These are phyloP conservation scores for Drosophila pseudotakahashii DNA, from an alignment of 2,888 invertebrate species.

Conservation along the genomic window DNA sequence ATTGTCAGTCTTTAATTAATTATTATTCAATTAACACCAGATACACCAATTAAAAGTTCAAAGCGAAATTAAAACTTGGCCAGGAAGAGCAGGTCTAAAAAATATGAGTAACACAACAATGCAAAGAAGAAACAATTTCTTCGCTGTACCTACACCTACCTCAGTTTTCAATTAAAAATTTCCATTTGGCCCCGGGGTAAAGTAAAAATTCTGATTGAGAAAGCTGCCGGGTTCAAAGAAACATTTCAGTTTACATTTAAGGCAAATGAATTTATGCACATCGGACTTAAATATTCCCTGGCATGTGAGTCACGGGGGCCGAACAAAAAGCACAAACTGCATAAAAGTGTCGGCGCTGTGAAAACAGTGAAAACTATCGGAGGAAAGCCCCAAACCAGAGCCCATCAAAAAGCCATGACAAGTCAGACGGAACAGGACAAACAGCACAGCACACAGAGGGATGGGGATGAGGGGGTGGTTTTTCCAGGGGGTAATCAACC, in stretches of 20 bases:
- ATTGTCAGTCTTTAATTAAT: constrained; percentile 62
- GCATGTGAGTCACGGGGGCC: constrained; percentile 25
- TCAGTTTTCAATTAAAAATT: constrained; percentile 36
- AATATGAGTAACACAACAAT: not conserved
- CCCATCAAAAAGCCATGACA: constrained; percentile 41
- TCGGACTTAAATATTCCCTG: constrained; percentile 2
- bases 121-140: not conserved
- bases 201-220: not conserved
- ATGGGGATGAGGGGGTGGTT: constrained; percentile 1
- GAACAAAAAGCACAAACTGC: constrained; percentile 13
- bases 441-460: constrained; percentile 18
- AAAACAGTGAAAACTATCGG: constrained; percentile 48
- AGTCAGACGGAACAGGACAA: constrained; percentile 52
- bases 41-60: constrained; percentile 28
- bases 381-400: constrained; percentile 27
- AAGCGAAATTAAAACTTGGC: constrained; percentile 17
- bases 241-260: constrained; percentile 5
- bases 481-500: constrained; percentile 23
- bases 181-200: not conserved
- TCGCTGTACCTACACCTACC: not conserved
- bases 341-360: constrained; percentile 29
- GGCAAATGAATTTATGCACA: constrained; percentile 4
- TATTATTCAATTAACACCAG: constrained; percentile 48
- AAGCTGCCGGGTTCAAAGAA: constrained; percentile 6
- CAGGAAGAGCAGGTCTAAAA: not conserved